Percentiles rank a stretch among this genome's conserved stretches.
Evolutionary conservation across 1,140 invertebrate genomes (phyloP).

Genomic region (Asobara japonica): DNA sequence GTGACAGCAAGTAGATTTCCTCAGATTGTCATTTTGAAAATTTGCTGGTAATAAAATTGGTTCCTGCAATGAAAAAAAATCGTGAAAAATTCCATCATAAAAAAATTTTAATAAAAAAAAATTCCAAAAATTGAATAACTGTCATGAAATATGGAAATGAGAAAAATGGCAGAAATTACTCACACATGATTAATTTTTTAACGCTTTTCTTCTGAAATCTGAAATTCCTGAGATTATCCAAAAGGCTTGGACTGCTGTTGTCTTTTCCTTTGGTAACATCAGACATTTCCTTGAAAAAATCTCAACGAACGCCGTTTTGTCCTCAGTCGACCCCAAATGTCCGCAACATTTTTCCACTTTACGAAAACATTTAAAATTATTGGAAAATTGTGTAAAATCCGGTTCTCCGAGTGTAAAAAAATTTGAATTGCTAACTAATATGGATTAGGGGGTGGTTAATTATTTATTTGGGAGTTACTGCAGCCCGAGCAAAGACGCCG

Average conservation of each 20-base stretch:
- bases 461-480: background rate
- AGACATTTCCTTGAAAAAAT: slow-evolving; percentile 50
- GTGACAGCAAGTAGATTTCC: no score
- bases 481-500: background rate
- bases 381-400: no score
- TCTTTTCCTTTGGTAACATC: slow-evolving; percentile 52
- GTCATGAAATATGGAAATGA: background rate
- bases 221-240: slow-evolving; percentile 53
- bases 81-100: no score
- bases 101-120: no score
- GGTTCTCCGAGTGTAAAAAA: no score
- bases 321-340: background rate
- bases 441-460: no score
- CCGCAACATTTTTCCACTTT: background rate
- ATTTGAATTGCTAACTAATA: no score
- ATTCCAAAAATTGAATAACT: no score
- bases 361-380: no score
- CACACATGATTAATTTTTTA: slow-evolving; percentile 57
- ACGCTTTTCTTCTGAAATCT: slow-evolving; percentile 57
- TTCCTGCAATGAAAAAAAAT: no score
- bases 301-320: slow-evolving; percentile 40
- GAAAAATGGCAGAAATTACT: slow-evolving; percentile 35
- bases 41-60: no score
- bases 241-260: slow-evolving; percentile 50
- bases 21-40: no score